Base-by-base conservation (phyloP, 2,113 vertebrate genomes). In the Dipodomys stephensi region DNA sequence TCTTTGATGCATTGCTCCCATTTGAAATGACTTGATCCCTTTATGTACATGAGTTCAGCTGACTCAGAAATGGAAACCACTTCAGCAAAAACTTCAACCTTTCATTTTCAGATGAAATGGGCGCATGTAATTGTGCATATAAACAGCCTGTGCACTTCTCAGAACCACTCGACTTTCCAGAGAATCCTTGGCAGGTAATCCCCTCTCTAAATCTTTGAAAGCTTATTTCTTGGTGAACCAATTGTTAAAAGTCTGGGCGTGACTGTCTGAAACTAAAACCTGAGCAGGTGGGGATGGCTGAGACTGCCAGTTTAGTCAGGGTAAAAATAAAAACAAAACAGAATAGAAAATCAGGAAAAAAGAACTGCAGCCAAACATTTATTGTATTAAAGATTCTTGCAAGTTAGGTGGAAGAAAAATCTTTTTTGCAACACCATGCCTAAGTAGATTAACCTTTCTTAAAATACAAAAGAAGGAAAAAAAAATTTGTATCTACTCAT, bases 401-500 rank as follows among this genome's bases (percentile, higher is more conserved):
- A 87, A 22, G 53, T 76, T 30, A 79, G 25, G 35, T 64, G 30
- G 18, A 77, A 69, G 60, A 83, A 76, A 88, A 88, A 74, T 76
- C n/a, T 2, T 16, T 80, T 91, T 32, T n/a, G 53, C 46, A 32
- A 73, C 6, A 30, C 73, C 11, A 77, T 85, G 25, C 11, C 1
- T 85, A 74, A 95, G n/a, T 53, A 65, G 22, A 88, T 46, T 65
- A 88, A 60, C 22, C 10, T 30, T 84, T 25, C 10, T 60, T 68
- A 18, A 90, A 73, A 82, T 4, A 87, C 18, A 30, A 78, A 62
- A 57, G 25, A 39, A 86, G 94, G 82, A 82, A 93, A 84, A 87
- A 62, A 69, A 35, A 18, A 39, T 39, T 39, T 53, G 1, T 60
- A 80, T 62, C 13, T 10, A 39, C 4, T 60, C 7, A 22, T 20